Evolutionary conservation across 2,888 invertebrate genomes (phyloP).

Genomic region (Epirrhoe tristata): DNA sequence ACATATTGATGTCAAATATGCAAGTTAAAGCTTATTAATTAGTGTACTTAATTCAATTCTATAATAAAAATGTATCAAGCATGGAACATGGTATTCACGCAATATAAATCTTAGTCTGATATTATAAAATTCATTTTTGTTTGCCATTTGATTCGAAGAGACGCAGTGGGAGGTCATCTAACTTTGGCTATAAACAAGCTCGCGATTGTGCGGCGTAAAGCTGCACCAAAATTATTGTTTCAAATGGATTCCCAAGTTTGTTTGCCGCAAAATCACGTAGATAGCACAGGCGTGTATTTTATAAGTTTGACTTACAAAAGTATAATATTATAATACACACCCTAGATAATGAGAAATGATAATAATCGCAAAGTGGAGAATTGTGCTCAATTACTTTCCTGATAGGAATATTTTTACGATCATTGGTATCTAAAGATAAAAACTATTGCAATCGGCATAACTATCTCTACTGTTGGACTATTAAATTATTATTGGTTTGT

Average conservation of each 20-base stretch:
- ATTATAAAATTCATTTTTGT: slow-evolving; percentile 2
- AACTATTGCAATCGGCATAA: too few relatives aligned
- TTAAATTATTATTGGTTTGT: too few relatives aligned
- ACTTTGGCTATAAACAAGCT: slow-evolving; percentile 66
- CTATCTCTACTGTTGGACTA: too few relatives aligned
- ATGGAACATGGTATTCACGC: neutral
- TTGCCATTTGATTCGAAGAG: neutral
- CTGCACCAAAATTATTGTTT: slow-evolving; percentile 58
- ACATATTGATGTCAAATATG: too few relatives aligned
- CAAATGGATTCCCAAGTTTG: slow-evolving; percentile 46
- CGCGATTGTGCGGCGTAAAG: slow-evolving; percentile 45
- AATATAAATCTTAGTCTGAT: neutral
- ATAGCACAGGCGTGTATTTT: slow-evolving; percentile 7
- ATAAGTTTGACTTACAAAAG: neutral
- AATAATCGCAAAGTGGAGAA: too few relatives aligned
- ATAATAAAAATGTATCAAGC: neutral
- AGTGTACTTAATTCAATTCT: too few relatives aligned
- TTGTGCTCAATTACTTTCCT: too few relatives aligned
- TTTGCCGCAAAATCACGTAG: slow-evolving; percentile 34
- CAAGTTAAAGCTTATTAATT: too few relatives aligned
- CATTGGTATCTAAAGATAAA: too few relatives aligned
- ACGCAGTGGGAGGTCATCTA: slow-evolving; percentile 50
- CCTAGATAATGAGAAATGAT: too few relatives aligned
- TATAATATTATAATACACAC: too few relatives aligned
- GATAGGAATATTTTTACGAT: too few relatives aligned